Base-by-base conservation (phyloP, 2,888 invertebrate species). In the Ecliptopera silaceata region DNA sequence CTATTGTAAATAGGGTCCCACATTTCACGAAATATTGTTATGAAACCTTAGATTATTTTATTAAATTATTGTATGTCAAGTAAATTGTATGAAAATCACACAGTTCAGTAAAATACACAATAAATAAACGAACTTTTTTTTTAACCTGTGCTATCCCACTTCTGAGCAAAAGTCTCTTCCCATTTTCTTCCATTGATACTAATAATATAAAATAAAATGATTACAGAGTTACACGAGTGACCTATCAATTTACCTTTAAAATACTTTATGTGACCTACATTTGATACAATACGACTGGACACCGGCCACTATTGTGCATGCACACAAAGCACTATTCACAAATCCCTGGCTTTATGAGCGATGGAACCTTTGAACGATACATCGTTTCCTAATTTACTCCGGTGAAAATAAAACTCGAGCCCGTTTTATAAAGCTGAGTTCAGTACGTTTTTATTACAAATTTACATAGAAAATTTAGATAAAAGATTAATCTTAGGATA, bases 321-420 rank as follows among this genome's bases (percentile, higher is more conserved):
- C 43, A 50, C 46, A 59, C 57, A 59, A 56, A 41, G 50, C 56
- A 54, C 53, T 55, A 64, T 49, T 54, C 56, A 50, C 31, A 57
- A 59, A 45, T 42, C 46, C 36, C 34, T 38, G 22, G 17, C 46
- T 46, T 34, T 46, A 55, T 41, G 39, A 45, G 32, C 47, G 31
- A 13, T 41, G 36, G 54, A 58, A 18, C 45, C 38, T 63, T 50
- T 46, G 15, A 49, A 47, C 64, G 47, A 56, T 57, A 62, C 61
- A 64, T 60, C 59, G 56, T 64, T 63, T 63, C 56, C 59, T 66
- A 64, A 66, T 64, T 64, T 60, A 59, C 47, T 43, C 43, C 61
- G 46, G 45, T 52, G 53, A 59, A 64, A 64, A 53, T 29, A 29
- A 26, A 41, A 41, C 53, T 31, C 26, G 17, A 48, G 32, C 34